Evolutionary conservation across 2,797 vertebrate genomes (phyloP).

Genomic region (Cyprinodon diabolis): DNA sequence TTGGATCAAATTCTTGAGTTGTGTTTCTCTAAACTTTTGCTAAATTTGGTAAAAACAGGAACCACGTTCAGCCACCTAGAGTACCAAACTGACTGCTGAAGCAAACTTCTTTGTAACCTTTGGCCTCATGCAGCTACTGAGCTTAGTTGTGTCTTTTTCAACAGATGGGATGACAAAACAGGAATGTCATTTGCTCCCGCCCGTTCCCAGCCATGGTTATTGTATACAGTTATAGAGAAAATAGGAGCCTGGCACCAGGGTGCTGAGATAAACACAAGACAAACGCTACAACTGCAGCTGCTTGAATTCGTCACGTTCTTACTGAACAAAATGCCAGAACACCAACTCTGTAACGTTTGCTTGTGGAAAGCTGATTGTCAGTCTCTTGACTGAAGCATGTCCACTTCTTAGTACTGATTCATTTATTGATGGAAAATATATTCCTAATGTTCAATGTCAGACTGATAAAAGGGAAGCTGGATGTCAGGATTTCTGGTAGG

Average conservation of each 20-base stretch:
- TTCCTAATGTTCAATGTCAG: not conserved
- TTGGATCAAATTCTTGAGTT: slow-evolving; percentile 1
- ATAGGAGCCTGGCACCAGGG: slow-evolving; percentile 49
- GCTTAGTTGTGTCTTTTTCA: slow-evolving; percentile 28
- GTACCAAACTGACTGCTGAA: slow-evolving; percentile 10
- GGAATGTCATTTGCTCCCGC: slow-evolving; percentile 51
- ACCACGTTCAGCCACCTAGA: not conserved
- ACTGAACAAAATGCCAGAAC: slow-evolving; percentile 14
- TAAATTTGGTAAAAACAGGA: slow-evolving; percentile 4
- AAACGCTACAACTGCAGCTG: slow-evolving; percentile 59
- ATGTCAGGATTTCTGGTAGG: not conserved
- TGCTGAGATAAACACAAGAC: slow-evolving; percentile 53
- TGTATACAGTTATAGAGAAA: slow-evolving; percentile 43
- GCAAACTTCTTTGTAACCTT: slow-evolving; percentile 30
- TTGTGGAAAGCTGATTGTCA: not conserved
- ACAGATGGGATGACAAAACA: slow-evolving; percentile 33
- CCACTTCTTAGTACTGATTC: not conserved
- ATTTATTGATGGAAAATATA: not conserved
- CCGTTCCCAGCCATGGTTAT: slow-evolving; percentile 17
- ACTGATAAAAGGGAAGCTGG: not conserved
- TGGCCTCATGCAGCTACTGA: slow-evolving; percentile 35
- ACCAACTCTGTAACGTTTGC: slow-evolving; percentile 8
- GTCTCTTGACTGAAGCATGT: not conserved
- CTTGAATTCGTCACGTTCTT: slow-evolving; percentile 18
- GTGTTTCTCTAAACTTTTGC: not conserved